These are phyloP conservation scores for Coelinius sp. DNA, from an alignment of 2,888 invertebrate genomes.

Conservation along the genomic window DNA sequence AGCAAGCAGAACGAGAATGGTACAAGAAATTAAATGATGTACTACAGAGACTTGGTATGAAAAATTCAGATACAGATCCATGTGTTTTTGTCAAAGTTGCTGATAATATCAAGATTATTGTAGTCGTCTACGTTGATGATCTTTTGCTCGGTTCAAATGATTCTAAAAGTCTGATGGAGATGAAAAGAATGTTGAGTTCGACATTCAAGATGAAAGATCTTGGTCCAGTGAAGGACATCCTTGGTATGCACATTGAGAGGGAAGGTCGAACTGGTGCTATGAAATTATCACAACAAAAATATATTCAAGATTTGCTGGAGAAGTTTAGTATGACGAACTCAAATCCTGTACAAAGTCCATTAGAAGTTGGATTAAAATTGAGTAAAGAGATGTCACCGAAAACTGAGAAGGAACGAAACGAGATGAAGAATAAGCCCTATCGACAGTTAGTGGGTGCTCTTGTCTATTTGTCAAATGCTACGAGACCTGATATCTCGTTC, in stretches of 20 bases:
- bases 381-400: not conserved
- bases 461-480: not conserved
- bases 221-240: not conserved
- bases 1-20: constrained; percentile 40
- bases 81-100: constrained; percentile 24
- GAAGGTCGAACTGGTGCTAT: not conserved
- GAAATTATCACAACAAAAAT: not conserved
- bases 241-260: not conserved
- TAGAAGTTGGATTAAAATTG: not conserved
- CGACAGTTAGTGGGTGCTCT: not conserved
- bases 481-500: constrained; percentile 39
- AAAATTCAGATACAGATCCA: constrained; percentile 30
- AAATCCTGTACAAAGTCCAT: not conserved
- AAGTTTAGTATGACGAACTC: not conserved
- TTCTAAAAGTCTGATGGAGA: not conserved
- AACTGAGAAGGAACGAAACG: not conserved
- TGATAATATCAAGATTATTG: constrained; percentile 11
- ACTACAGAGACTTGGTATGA: constrained; percentile 15
- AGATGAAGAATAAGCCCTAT: not conserved
- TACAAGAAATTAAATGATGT: constrained; percentile 35
- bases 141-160: constrained; percentile 12
- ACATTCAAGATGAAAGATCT: constrained; percentile 29
- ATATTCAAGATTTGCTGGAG: not conserved
- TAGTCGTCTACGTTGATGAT: constrained; percentile 42
- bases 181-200: not conserved